Conservation (phyloP, 2,888 invertebrate genomes). For the Zaprionus obscuricornis region DNA sequence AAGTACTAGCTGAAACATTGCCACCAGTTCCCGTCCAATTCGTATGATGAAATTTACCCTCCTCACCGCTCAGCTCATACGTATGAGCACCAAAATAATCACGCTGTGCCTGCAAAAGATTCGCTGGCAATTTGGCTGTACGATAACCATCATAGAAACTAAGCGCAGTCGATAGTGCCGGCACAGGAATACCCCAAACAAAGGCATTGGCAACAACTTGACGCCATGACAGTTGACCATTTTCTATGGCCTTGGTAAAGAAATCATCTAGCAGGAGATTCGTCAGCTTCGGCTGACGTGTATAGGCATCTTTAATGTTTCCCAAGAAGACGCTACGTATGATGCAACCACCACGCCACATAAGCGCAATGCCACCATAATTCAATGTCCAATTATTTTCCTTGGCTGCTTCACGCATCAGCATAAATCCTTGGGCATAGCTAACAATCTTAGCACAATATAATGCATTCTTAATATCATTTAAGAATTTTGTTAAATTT, state of each 20-base stretch:
- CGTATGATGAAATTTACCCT: conserved; percentile 96
- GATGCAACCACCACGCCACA: conserved; percentile 99
- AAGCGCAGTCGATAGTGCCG: conserved; percentile 95
- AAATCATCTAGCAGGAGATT: conserved; percentile 97
- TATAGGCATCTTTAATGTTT: conserved; percentile 96
- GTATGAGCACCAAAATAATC: conserved; percentile 99
- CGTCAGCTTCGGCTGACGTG: conserved; percentile 91
- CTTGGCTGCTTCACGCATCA: conserved; percentile 95
- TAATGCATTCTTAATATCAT: conserved; percentile 93
- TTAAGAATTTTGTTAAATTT: conserved; percentile 91
- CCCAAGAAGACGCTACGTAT: conserved; percentile 92
- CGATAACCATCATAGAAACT: conserved; percentile 99
- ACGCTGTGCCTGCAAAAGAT: conserved; percentile 97
- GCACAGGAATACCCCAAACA: conserved; percentile 95
- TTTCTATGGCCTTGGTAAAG: conserved; percentile 92
- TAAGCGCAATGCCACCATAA: conserved; percentile 98
- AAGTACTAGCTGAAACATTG: conserved; percentile 96
- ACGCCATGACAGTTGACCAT: conserved; percentile 93
- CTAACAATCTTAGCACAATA: conserved; percentile 99
- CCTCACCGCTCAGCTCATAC: conserved; percentile 93
- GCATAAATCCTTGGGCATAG: conserved; percentile 99
- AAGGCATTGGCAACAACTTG: conserved; percentile 90
- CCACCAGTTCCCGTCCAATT: conserved; percentile 99
- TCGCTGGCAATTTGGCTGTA: conserved; percentile 93
- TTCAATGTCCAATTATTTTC: conserved; percentile 97